Base-by-base conservation (phyloP, 2,888 invertebrate genomes). In the Oxystoma pomonae region DNA sequence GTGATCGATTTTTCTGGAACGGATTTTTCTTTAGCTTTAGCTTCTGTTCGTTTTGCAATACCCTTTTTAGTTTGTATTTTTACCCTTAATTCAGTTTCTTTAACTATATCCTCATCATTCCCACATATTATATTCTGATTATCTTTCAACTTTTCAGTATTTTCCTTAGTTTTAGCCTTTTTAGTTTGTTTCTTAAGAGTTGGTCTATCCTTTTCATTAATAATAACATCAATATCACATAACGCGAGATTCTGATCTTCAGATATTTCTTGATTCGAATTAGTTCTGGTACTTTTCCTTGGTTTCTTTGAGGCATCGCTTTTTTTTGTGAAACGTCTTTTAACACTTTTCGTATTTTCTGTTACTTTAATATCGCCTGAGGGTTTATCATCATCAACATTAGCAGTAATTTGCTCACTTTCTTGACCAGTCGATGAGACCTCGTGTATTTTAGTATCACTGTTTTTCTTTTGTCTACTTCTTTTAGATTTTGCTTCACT, bases 401-500 rank as follows among this genome's bases (percentile, higher is more conserved):
- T n/a, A 12, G 50, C 50, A 53, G n/a, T 53, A 3, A n/a, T 9
- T 3, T 5, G n/a, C n/a, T n/a, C n/a, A 9, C 5, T 16, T 53
- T 16, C n/a, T n/a, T 5, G 3, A 53, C 53, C n/a, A 53, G 7
- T 16, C n/a, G 3, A 5, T 9, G 3, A 9, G n/a, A 5, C n/a
- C 5, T 53, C 18, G 3, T n/a, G 7, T 9, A 9, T 17, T 9
- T 53, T 53, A 9, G 53, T 53, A 16, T 53, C 20, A 5, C 7
- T n/a, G 3, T 3, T 7, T 57, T 57, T 20, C 19, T 65, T 65
- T 20, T 65, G 65, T 49, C 61, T 16, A 60, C 59, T 63, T 60
- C 67, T 58, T 51, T 65, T 61, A n/a, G n/a, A n/a, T n/a, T n/a
- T n/a, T n/a, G n/a, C n/a, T 55, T 49, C 57, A 55, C 63, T 63